phyloP scores from a whole-genome alignment of 2,113 vertebrate genomes.

The Aspiorhynchus laticeps region DNA sequence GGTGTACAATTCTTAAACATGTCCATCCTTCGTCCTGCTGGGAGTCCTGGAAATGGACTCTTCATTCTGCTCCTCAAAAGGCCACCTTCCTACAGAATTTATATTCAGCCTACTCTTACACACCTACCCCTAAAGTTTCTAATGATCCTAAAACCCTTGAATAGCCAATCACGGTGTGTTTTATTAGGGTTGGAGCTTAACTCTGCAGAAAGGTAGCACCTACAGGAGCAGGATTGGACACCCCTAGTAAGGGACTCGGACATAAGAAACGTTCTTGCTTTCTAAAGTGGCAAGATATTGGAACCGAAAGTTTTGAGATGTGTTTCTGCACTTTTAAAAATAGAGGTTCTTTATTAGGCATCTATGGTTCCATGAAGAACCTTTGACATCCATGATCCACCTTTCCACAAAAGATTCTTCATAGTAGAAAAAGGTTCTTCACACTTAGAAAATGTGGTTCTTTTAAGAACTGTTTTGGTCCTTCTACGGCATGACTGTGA shows the following conservation, averaged over 20 bases:
- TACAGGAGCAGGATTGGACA: not conserved
- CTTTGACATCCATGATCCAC: no score
- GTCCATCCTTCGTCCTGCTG: not conserved
- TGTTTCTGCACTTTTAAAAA: not conserved
- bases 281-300: not conserved
- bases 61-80: not conserved
- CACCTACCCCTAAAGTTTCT: not conserved
- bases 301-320: not conserved
- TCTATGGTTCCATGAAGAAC: no score
- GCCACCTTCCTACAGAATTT: not conserved
- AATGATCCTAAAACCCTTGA: not conserved
- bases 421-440: no score
- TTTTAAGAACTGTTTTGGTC: no score
- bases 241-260: not conserved
- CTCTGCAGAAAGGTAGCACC: not conserved
- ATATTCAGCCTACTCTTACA: not conserved
- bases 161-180: not conserved
- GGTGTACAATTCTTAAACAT: not conserved
- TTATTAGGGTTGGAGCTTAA: not conserved
- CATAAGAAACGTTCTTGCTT: not conserved
- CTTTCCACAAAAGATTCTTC: no score
- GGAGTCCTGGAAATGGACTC: not conserved
- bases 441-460: no score
- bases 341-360: not conserved
- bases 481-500: not conserved